phyloP scores from a whole-genome alignment of 2,888 invertebrate genomes.

The Ceriagrion tenellum region DNA sequence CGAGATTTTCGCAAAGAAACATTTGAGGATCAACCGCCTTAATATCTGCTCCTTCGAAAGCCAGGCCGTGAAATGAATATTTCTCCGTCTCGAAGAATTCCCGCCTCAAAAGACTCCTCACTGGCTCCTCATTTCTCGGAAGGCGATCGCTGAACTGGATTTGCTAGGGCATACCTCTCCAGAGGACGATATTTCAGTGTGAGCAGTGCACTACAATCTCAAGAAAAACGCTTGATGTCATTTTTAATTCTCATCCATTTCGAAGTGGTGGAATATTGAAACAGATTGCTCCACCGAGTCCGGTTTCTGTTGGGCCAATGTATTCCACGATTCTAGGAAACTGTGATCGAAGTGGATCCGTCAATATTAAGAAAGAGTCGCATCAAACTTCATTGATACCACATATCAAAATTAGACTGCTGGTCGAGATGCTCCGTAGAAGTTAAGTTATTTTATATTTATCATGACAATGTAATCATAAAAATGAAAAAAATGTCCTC shows the following conservation, averaged over 20 bases:
- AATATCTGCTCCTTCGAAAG: neutral
- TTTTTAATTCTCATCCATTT: neutral
- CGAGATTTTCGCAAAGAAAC: neutral
- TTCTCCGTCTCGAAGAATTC: neutral
- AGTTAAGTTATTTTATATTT: too few species aligned
- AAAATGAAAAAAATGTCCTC: too few species aligned
- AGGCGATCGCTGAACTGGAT: neutral
- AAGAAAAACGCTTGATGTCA: neutral
- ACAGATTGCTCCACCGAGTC: neutral
- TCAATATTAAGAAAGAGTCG: too few species aligned
- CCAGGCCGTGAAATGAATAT: neutral
- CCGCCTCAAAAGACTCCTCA: neutral
- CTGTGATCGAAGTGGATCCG: too few species aligned
- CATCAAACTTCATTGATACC: too few species aligned
- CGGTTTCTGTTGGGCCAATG: too few species aligned
- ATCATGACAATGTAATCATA: too few species aligned
- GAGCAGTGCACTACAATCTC: neutral
- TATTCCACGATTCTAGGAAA: too few species aligned
- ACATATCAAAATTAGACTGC: too few species aligned
- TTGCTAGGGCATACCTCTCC: neutral
- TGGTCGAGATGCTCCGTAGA: too few species aligned
- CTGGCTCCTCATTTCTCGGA: neutral
- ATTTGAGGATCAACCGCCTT: slow-evolving; percentile 7
- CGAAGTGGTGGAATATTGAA: neutral
- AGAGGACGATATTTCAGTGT: neutral